Conservation (phyloP, 2,888 invertebrate species). For the Fragum whitleyi region DNA sequence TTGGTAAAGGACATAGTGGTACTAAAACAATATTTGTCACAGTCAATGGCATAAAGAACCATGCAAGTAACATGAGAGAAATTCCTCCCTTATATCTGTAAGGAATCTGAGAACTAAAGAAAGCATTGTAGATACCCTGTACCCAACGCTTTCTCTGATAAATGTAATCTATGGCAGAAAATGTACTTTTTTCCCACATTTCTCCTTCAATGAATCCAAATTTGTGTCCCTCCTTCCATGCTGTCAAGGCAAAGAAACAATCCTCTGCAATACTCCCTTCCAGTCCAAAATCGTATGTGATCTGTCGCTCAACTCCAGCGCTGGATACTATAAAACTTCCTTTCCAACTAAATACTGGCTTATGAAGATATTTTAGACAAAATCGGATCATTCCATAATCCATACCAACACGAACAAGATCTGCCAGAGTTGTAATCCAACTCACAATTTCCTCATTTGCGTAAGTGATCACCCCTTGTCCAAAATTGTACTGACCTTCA, state of each 20-base stretch:
- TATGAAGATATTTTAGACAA: constrained; percentile 71
- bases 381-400: constrained; percentile 74
- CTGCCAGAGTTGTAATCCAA: constrained; percentile 79
- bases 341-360: constrained; percentile 80
- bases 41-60: constrained; percentile 75
- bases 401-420: constrained; percentile 78
- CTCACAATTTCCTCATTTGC: constrained; percentile 76
- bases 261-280: constrained; percentile 80
- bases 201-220: constrained; percentile 81
- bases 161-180: constrained; percentile 76
- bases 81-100: constrained; percentile 73
- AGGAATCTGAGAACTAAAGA: constrained; percentile 73
- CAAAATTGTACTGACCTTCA: constrained; percentile 74
- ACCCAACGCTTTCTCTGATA: constrained; percentile 79
- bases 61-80: constrained; percentile 71
- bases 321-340: constrained; percentile 80
- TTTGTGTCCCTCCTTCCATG: constrained; percentile 76
- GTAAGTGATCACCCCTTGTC: constrained; percentile 79
- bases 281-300: constrained; percentile 77
- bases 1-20: constrained; percentile 71
- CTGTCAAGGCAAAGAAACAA: constrained; percentile 78
- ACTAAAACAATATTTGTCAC: constrained; percentile 70
- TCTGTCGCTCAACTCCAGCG: constrained; percentile 74
- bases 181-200: constrained; percentile 81
- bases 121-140: constrained; percentile 76